Percentiles rank a stretch among this genome's conserved stretches.
These are phyloP conservation scores for Hanleya hanleyi DNA, from an alignment of 2,888 invertebrate species.

Conservation along the genomic window DNA sequence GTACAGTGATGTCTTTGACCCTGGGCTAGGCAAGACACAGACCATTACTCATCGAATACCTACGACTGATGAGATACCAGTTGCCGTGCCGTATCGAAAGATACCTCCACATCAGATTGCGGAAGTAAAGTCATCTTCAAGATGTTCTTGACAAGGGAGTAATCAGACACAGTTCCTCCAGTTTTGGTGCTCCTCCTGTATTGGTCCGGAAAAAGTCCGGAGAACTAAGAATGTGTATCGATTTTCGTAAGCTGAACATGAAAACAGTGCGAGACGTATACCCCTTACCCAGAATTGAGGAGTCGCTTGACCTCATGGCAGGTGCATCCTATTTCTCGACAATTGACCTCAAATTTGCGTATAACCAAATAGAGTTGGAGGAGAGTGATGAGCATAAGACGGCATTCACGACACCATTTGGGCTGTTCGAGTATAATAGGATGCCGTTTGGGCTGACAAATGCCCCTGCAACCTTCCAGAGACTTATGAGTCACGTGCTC, in stretches of 20 bases:
- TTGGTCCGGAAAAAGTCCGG: constrained; percentile 38
- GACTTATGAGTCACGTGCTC: constrained; percentile 31
- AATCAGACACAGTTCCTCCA: constrained; percentile 1
- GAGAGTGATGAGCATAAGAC: constrained; percentile 33
- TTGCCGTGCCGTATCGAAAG: constrained; percentile 13
- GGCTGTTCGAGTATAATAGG: constrained; percentile 35
- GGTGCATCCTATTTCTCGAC: constrained; percentile 25
- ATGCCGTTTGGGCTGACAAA: constrained; percentile 19
- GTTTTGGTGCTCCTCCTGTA: constrained; percentile 40
- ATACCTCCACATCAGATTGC: constrained; percentile 17
- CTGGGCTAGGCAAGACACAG: neutral
- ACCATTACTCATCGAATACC: constrained; percentile 8
- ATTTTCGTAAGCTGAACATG: constrained; percentile 31
- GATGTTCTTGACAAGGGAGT: constrained; percentile 15
- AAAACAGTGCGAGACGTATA: too few species aligned
- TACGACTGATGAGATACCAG: constrained; percentile 6
- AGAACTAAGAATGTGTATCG: constrained; percentile 25
- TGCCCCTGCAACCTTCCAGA: constrained; percentile 18
- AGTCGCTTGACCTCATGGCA: constrained; percentile 34
- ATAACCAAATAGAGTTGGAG: constrained; percentile 22
- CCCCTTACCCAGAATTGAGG: too few species aligned
- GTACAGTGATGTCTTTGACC: constrained; percentile 12
- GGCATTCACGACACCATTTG: constrained; percentile 30
- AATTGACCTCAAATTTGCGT: constrained; percentile 22
- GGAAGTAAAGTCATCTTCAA: constrained; percentile 22